A percentile compares a stretch with the other conserved stretches of the same genome.
phyloP scores from a whole-genome alignment of 2,888 invertebrate species.

The Busseola fusca region DNA sequence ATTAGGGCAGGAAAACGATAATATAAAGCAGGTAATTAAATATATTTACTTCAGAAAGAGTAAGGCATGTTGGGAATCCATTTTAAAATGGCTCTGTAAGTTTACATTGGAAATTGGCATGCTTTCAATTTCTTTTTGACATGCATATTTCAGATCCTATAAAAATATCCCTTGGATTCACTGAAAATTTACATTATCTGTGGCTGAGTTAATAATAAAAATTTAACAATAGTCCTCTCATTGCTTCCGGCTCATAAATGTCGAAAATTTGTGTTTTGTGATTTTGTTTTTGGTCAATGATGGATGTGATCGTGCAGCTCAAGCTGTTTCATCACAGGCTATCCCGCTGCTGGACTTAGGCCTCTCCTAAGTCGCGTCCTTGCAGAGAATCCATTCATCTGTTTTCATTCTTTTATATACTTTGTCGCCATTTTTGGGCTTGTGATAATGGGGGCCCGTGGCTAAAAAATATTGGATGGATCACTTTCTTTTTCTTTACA shows the following conservation, averaged over 20 bases:
- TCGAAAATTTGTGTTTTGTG: background rate
- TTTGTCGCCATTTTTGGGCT: background rate
- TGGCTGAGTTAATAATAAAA: background rate
- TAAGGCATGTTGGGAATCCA: slow-evolving; percentile 27
- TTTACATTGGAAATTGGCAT: slow-evolving; percentile 52
- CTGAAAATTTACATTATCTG: background rate
- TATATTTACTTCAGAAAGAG: slow-evolving; percentile 22
- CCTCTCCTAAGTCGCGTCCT: background rate
- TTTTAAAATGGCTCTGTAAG: slow-evolving; percentile 47
- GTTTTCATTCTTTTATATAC: background rate
- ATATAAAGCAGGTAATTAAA: background rate
- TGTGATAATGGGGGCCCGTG: too few relatives aligned
- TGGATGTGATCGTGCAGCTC: background rate
- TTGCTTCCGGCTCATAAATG: background rate
- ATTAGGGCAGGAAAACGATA: background rate
- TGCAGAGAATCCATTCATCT: background rate
- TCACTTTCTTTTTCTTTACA: background rate
- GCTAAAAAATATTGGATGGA: background rate
- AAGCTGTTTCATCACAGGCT: slow-evolving; percentile 2
- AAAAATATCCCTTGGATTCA: slow-evolving; percentile 21
- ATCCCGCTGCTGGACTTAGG: background rate
- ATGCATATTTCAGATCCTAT: slow-evolving; percentile 26
- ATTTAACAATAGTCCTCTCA: background rate
- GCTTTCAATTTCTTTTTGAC: slow-evolving; percentile 54
- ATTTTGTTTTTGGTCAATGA: too few relatives aligned